Evolutionary conservation across 2,797 vertebrate species (phyloP).

Genomic region (Glyptemys insculpta): DNA sequence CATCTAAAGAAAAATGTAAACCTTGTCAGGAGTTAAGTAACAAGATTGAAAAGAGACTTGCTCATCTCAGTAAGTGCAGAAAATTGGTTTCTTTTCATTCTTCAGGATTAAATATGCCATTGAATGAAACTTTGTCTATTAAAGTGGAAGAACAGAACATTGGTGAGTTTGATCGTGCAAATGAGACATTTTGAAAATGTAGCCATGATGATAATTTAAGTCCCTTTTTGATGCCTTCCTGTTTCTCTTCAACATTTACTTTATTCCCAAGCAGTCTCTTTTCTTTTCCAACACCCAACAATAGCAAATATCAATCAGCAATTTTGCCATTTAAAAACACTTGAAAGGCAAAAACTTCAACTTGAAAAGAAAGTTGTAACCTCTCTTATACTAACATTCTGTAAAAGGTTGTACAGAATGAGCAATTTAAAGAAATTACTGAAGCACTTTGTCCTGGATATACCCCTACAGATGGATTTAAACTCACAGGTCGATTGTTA

Average conservation of each 20-base stretch:
- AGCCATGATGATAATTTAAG: background rate
- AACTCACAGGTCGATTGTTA: background rate
- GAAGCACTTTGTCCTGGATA: background rate
- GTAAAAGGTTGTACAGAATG: background rate
- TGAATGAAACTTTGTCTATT: background rate
- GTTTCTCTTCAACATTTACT: background rate
- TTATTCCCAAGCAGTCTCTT: background rate
- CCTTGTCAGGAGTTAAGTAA: background rate
- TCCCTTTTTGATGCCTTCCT: background rate
- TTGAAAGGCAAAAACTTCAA: background rate
- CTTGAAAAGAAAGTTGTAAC: constrained; percentile 10
- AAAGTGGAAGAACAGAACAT: background rate
- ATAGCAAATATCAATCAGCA: background rate
- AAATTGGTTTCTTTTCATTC: background rate
- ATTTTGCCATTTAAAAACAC: constrained; percentile 16
- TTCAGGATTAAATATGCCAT: background rate
- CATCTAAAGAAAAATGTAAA: background rate
- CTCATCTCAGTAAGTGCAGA: background rate
- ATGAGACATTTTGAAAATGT: background rate
- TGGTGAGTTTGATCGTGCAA: background rate
- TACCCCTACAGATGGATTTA: constrained; percentile 7
- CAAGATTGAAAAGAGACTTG: background rate
- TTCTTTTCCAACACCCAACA: background rate
- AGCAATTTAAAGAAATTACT: background rate
- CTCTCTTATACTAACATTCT: background rate